phyloP scores from a whole-genome alignment of 2,797 vertebrate species.

The Clarias laeviceps region DNA sequence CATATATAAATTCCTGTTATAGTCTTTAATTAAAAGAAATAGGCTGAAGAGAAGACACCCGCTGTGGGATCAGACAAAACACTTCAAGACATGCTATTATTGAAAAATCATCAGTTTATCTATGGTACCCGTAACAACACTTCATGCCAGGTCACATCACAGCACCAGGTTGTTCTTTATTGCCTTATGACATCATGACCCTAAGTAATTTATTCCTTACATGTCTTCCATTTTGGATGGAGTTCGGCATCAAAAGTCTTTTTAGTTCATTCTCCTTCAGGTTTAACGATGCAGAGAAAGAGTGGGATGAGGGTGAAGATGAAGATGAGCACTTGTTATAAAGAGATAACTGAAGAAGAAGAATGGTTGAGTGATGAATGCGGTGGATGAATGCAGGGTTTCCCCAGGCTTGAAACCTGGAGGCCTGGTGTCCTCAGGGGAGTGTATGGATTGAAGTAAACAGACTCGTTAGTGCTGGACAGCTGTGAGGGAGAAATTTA shows the following conservation, averaged over 20 bases:
- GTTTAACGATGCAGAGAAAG: no score
- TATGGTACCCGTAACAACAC: no score
- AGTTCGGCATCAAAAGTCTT: background rate
- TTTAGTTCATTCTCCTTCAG: background rate
- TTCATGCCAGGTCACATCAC: background rate
- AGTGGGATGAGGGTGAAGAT: background rate
- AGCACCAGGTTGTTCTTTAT: background rate
- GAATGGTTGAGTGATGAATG: background rate
- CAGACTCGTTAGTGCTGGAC: conserved; percentile 8
- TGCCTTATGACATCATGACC: background rate
- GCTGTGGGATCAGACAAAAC: background rate
- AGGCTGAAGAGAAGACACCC: background rate
- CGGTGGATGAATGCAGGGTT: background rate
- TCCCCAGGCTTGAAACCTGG: background rate
- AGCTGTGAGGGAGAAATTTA: conserved; percentile 6
- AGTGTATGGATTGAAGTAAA: background rate
- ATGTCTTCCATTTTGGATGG: background rate
- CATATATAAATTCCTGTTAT: background rate
- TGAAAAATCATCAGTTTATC: background rate
- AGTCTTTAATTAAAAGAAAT: background rate
- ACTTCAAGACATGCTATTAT: background rate
- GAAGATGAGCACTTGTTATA: background rate
- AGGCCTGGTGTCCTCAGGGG: background rate
- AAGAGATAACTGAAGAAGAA: background rate
- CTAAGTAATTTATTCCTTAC: background rate